These are phyloP conservation scores for Teleiodes luculella DNA, from an alignment of 2,888 invertebrate species.

Conservation along the genomic window DNA sequence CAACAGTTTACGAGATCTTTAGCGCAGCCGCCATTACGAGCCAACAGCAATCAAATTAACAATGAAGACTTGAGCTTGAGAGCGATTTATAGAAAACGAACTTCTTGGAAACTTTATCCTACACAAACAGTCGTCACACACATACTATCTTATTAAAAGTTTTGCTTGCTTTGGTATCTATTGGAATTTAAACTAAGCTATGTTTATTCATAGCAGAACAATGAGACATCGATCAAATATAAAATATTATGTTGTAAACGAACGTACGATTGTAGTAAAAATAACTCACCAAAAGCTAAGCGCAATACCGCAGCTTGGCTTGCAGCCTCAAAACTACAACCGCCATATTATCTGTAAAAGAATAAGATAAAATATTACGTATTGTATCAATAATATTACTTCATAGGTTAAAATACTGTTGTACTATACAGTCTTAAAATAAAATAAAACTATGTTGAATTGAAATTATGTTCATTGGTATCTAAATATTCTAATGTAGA, in stretches of 20 bases:
- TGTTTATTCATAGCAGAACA: too few relatives aligned
- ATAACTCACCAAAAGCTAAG: slow-evolving; percentile 49
- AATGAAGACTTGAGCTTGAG: not conserved
- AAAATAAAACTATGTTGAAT: too few relatives aligned
- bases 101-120: too few relatives aligned
- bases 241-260: too few relatives aligned
- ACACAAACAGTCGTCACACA: too few relatives aligned
- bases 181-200: too few relatives aligned
- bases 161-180: too few relatives aligned
- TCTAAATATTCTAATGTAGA: too few relatives aligned
- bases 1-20: slow-evolving; percentile 4
- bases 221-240: too few relatives aligned
- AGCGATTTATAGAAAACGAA: not conserved
- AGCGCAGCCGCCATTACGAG: not conserved
- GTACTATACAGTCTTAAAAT: too few relatives aligned
- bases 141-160: not conserved
- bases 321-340: slow-evolving; percentile 34
- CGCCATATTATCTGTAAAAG: slow-evolving; percentile 50
- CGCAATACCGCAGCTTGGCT: slow-evolving; percentile 35
- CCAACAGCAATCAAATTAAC: not conserved
- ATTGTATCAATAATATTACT: not conserved
- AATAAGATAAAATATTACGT: slow-evolving; percentile 30
- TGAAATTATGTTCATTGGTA: too few relatives aligned
- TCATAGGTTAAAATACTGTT: too few relatives aligned
- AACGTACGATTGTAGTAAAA: not conserved